Percentiles rank a stretch among this genome's conserved stretches.
Conservation (phyloP, 2,888 invertebrate species). For the Acrocyrtus sp. region DNA sequence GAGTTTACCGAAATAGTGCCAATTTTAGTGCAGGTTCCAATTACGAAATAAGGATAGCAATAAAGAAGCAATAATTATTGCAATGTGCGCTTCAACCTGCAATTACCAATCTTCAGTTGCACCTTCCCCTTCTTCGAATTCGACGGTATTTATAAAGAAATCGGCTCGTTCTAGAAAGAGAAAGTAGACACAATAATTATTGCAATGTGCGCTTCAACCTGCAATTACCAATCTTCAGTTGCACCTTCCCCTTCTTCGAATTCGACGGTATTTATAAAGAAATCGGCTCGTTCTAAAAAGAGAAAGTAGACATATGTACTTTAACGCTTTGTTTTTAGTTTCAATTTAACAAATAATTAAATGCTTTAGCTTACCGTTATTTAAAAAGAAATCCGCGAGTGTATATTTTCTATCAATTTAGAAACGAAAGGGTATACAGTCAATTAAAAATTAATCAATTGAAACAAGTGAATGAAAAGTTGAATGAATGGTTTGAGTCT, state of each 20-base stretch:
- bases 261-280: constrained; percentile 20
- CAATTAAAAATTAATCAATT: neutral
- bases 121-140: constrained; percentile 22
- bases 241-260: constrained; percentile 17
- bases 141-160: constrained; percentile 13
- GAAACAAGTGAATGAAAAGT: too few relatives aligned
- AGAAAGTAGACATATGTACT: neutral
- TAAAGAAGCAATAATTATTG: neutral
- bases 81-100: neutral
- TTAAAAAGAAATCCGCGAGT: neutral
- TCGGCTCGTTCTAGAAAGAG: constrained; percentile 34
- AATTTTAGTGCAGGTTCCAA: too few relatives aligned
- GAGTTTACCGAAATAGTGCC: too few relatives aligned
- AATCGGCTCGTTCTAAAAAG: constrained; percentile 41
- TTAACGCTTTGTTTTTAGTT: neutral
- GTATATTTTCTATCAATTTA: neutral
- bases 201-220: neutral
- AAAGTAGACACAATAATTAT: neutral
- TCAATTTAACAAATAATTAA: neutral
- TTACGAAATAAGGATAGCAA: too few relatives aligned
- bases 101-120: neutral
- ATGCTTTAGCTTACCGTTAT: constrained; percentile 28
- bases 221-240: neutral
- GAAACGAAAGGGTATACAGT: neutral
- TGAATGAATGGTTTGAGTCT: neutral